Base-by-base conservation (phyloP, 2,797 vertebrate species). In the Syngnathus rostellatus region DNA sequence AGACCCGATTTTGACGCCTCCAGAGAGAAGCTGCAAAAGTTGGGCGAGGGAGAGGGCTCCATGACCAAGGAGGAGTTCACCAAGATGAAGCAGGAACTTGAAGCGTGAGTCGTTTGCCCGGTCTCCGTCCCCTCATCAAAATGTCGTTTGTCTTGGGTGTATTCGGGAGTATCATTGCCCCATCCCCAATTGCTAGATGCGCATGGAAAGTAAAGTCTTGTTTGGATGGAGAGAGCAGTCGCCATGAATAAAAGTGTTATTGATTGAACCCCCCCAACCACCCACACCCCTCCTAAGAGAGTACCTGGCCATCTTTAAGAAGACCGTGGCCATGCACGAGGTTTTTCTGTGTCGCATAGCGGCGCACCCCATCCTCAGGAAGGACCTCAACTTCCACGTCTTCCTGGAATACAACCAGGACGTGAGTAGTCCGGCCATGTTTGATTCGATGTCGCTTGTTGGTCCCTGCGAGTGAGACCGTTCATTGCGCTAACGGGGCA, bases 51-150 rank as follows among this genome's bases (percentile, higher is more conserved):
- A 60, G 97, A 99, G 86, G 97, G 97, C 12, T 98, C 96, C 8
- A 98, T 99, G 97, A 98, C 96, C 72, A 99, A 99, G 88, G 96
- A 99, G 79, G 97, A 99, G 82, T 99, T 98, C 87, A 99, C 97
- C 14, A 98, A 97, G 87, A 99, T 99, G 97, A 99, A 99, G 84
- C 97, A 99, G 89, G 97, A 98, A 83, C 91, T 98, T 55, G 97
- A 99, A 89, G 97, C 97, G 96, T 99, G 91, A 92, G 97, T 94
- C 45, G 6, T 16, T 14, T 7, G 4, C 5, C 7, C 6, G 31
- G 31, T 4, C 31, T 31, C 3, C 31, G 31, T 31, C 31, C 31
- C 31, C 31, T 31, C 31, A 31, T 31, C 31, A 31, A 31, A 31
- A 31, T 31, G 31, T 31, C 31, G 31, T 31, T 31, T 31, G 31